Percentiles rank a stretch among this genome's conserved stretches.
phyloP scores from a whole-genome alignment of 2,888 invertebrate genomes.

The Pristionchus fissidentatus region DNA sequence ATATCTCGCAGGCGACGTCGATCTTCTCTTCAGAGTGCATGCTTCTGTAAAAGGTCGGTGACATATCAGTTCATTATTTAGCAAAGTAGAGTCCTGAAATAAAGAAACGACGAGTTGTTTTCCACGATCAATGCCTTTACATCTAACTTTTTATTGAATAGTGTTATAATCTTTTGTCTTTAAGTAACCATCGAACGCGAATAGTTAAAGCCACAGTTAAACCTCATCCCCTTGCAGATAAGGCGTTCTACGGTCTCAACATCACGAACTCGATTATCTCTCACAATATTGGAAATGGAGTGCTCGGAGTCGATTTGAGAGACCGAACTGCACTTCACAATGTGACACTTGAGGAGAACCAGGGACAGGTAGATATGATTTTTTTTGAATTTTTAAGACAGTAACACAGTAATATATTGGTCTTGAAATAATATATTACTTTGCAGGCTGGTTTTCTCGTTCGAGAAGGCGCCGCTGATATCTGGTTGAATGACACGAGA shows the following conservation, averaged over 20 bases:
- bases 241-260: slow-evolving; percentile 85
- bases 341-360: slow-evolving; percentile 72
- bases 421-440: not conserved
- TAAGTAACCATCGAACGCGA: not conserved
- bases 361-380: slow-evolving; percentile 63
- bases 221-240: slow-evolving; percentile 59
- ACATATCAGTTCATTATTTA: not conserved
- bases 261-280: slow-evolving; percentile 88
- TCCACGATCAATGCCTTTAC: too few relatives aligned
- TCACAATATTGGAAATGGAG: slow-evolving; percentile 93
- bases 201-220: not conserved
- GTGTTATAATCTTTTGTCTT: too few relatives aligned
- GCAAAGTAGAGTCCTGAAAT: too few relatives aligned
- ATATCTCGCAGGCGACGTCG: slow-evolving; percentile 67
- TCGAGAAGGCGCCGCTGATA: slow-evolving; percentile 90
- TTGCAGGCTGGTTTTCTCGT: slow-evolving; percentile 77
- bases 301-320: slow-evolving; percentile 82
- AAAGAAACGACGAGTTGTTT: too few relatives aligned
- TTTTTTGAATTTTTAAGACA: not conserved
- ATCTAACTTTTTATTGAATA: too few relatives aligned
- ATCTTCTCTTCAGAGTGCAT: slow-evolving; percentile 71
- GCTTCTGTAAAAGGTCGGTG: slow-evolving; percentile 68
- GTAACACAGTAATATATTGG: slow-evolving; percentile 53
- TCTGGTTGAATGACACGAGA: slow-evolving; percentile 89
- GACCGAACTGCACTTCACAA: slow-evolving; percentile 74